These are phyloP conservation scores for Burhinus bistriatus DNA, from an alignment of 2,113 vertebrate species.

Conservation along the genomic window DNA sequence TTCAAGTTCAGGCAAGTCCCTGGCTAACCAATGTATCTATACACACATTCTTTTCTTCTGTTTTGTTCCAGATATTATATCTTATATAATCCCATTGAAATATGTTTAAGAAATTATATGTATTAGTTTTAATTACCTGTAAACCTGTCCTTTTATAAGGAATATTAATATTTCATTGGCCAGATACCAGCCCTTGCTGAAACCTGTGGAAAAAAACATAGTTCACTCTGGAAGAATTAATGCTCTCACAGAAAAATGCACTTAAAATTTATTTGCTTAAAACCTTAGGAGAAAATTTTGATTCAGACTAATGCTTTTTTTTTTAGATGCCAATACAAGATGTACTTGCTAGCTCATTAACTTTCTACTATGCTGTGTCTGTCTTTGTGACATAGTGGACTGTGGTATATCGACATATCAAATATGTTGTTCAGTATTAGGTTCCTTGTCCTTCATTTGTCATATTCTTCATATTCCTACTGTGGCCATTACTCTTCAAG, in stretches of 20 bases:
- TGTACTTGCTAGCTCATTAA: neutral
- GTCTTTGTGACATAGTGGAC: neutral
- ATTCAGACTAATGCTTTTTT: neutral
- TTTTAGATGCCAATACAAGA: neutral
- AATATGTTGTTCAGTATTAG: neutral
- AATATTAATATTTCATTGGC: neutral
- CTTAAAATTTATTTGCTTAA: neutral
- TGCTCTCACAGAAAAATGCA: neutral
- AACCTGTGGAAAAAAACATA: neutral
- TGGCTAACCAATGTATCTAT: neutral
- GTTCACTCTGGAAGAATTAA: neutral
- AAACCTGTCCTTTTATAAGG: neutral
- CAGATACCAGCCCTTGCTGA: neutral
- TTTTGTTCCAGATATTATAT: neutral
- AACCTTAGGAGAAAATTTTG: neutral
- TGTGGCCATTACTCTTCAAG: neutral
- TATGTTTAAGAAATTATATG: neutral
- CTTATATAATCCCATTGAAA: neutral
- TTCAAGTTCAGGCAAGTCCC: neutral
- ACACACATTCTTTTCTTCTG: neutral
- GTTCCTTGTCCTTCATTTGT: neutral
- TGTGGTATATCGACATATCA: neutral
- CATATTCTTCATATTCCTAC: neutral
- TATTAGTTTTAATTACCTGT: neutral
- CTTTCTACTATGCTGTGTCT: neutral